phyloP scores from a whole-genome alignment of 2,888 invertebrate genomes.

The Nesidiocoris tenuis region DNA sequence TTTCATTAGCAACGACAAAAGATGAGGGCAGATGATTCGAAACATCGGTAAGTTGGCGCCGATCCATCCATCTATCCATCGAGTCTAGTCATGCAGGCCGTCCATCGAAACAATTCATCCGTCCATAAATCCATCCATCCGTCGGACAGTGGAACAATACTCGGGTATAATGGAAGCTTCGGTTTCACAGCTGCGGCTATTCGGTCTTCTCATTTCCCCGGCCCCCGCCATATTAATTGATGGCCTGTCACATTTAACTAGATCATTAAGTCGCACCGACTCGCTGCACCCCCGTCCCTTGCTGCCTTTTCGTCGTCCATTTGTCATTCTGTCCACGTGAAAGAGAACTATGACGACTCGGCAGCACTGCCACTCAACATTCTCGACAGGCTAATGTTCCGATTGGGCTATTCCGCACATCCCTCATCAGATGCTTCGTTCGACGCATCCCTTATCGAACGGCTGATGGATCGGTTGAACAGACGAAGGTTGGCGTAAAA shows the following conservation, averaged over 20 bases:
- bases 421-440: not conserved
- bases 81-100: not conserved
- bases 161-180: not conserved
- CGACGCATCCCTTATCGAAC: not conserved
- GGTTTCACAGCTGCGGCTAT: conserved; percentile 36
- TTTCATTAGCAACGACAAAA: not conserved
- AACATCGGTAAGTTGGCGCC: not conserved
- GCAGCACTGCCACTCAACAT: not conserved
- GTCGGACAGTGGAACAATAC: not conserved
- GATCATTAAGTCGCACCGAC: conserved; percentile 51
- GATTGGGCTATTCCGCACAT: not conserved
- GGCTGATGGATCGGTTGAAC: too few relatives aligned
- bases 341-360: conserved; percentile 1
- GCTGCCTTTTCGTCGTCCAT: conserved; percentile 11
- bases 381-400: conserved; percentile 13
- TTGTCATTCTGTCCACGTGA: conserved; percentile 29
- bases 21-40: not conserved
- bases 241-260: conserved; percentile 52
- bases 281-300: conserved; percentile 16
- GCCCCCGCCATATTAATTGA: conserved; percentile 50
- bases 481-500: too few relatives aligned
- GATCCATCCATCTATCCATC: not conserved
- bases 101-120: not conserved
- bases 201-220: conserved; percentile 12
- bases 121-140: too few relatives aligned